phyloP scores from a whole-genome alignment of 2,113 vertebrate species.

The Hepsetus odoe region DNA sequence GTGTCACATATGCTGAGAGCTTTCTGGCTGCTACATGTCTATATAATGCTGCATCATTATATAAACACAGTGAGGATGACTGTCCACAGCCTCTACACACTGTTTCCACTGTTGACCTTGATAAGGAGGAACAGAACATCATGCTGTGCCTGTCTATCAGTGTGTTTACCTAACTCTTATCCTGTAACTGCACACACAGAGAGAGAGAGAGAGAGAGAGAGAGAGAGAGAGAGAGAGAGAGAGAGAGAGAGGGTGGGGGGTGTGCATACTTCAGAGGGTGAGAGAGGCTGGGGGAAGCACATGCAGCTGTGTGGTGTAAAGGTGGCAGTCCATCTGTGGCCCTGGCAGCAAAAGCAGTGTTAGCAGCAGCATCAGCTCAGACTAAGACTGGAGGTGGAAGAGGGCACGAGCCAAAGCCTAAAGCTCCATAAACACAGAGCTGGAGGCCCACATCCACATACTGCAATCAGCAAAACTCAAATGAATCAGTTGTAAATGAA shows the following conservation, averaged over 20 bases:
- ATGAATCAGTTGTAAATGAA: too few relatives aligned
- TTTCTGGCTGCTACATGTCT: neutral
- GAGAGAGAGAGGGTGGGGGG: neutral
- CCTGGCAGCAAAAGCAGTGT: neutral
- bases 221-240: neutral
- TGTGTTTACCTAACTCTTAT: slow-evolving; percentile 25
- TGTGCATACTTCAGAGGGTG: neutral
- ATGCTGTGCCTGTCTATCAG: slow-evolving; percentile 11
- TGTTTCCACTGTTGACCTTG: neutral
- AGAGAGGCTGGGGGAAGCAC: neutral
- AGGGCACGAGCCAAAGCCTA: neutral
- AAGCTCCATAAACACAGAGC: too few relatives aligned
- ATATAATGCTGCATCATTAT: neutral
- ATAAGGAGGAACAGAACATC: slow-evolving; percentile 14
- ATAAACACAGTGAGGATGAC: slow-evolving; percentile 8
- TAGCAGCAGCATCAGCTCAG: neutral
- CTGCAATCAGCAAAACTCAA: neutral
- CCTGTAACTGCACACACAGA: slow-evolving; percentile 17
- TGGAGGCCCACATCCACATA: too few relatives aligned
- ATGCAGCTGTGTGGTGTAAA: slow-evolving; percentile 22
- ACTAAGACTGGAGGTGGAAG: neutral
- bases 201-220: slow-evolving; percentile 8
- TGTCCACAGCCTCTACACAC: neutral
- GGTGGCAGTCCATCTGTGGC: slow-evolving; percentile 5
- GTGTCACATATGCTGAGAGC: neutral